A percentile compares a stretch with the other conserved stretches of the same genome.
These are phyloP conservation scores for Cyanistes caeruleus DNA, from an alignment of 2,113 vertebrate species.

Conservation along the genomic window DNA sequence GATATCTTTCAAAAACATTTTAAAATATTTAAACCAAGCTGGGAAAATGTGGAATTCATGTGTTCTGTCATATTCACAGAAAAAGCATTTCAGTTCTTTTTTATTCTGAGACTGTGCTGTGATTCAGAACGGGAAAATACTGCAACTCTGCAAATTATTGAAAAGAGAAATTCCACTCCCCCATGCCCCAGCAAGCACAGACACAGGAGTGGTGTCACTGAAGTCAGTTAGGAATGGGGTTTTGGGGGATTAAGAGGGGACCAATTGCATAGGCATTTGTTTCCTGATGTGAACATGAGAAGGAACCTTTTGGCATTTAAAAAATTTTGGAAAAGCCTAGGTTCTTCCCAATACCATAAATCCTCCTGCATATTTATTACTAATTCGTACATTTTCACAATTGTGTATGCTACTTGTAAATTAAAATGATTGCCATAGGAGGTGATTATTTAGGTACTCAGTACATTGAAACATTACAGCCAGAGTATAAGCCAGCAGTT, in stretches of 20 bases:
- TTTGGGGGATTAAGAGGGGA: rapidly evolving
- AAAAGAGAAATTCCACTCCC: background rate
- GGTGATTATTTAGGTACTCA: background rate
- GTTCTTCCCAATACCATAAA: background rate
- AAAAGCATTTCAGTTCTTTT: background rate
- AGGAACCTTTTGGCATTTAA: background rate
- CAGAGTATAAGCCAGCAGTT: background rate
- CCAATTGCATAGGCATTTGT: background rate
- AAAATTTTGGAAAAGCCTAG: background rate
- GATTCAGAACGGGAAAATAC: background rate
- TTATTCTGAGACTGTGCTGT: background rate
- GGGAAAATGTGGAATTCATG: background rate
- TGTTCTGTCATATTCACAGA: background rate
- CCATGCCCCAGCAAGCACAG: background rate
- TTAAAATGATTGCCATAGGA: background rate
- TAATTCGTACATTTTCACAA: background rate
- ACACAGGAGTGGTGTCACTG: background rate
- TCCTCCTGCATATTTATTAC: background rate
- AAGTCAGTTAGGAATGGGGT: background rate
- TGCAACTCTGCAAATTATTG: background rate
- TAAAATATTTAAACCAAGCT: background rate
- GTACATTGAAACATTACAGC: background rate
- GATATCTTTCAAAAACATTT: background rate
- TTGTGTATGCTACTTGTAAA: background rate
- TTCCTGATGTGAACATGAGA: background rate